Base-by-base conservation (phyloP, 2,797 vertebrate genomes). In the Lagorchestes hirsutus region DNA sequence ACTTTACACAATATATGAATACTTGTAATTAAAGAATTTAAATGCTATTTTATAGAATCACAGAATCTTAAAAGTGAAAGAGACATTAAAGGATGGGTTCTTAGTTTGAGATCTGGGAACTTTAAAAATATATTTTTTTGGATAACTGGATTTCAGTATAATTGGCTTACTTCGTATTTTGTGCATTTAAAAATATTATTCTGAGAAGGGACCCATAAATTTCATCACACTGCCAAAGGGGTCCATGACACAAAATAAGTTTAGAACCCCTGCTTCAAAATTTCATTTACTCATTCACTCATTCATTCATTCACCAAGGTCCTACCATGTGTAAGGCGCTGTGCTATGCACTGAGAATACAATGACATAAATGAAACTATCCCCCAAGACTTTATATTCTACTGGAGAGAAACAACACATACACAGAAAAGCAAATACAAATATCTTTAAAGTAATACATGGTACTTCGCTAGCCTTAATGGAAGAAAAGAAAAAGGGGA, bases 21-120 rank as follows among this genome's bases (percentile, higher is more conserved):
- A 74, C n/a, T 96, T 96, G 62, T 11, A 46, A 0, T 74, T 28
- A 74, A 90, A 95, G 87, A 91, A 59, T 93, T 92, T 87, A 31
- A 24, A 27, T 27, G 5, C 74, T 87, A 87, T 46, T 50, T 87
- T 46, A 10, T 24, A 46, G 67, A 82, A 50, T 27, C 9, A 87
- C 40, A 87, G n/a, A 82, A 87, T 24, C 40, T 27, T 46, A 87
- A 87, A 87, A 87, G 74, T 87, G 22, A 0, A 87, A 46, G 3
- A 87, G 9, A 87, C 3, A 87, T 87, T 87, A 46, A 87, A 87
- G 74, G 3, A 87, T 11, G 24, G 9, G 40, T 46, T 82, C 74
- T 82, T 82, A 82, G 46, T 11, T 46, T 82, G n/a, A 74, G 40
- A 22, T 10, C 18, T 82, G 40, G 18, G 2, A 87, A 87, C 74